phyloP scores from a whole-genome alignment of 2,113 vertebrate species.

The Takifugu flavidus region DNA sequence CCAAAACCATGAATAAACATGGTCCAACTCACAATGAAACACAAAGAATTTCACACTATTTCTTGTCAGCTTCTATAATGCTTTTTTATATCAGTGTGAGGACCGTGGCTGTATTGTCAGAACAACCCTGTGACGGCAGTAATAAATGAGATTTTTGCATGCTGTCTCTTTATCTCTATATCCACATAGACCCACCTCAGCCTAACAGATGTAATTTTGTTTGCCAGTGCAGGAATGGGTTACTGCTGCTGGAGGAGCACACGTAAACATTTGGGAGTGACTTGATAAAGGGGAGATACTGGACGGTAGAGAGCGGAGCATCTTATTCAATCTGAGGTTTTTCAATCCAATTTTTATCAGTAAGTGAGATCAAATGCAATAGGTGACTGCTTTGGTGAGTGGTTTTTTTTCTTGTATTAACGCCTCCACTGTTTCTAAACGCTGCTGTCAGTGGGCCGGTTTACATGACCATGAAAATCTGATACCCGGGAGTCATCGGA shows the following conservation, averaged over 20 bases:
- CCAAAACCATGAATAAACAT: too few species aligned
- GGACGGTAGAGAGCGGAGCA: slow-evolving; percentile 41
- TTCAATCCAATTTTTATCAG: slow-evolving; percentile 26
- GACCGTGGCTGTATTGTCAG: slow-evolving; percentile 4
- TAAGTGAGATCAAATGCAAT: slow-evolving; percentile 28
- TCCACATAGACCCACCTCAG: slow-evolving; percentile 4
- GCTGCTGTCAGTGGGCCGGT: slow-evolving; percentile 35
- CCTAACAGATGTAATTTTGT: not conserved
- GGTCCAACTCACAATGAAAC: not conserved
- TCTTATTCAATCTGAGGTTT: slow-evolving; percentile 40
- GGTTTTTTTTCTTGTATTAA: slow-evolving; percentile 23
- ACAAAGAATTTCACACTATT: not conserved
- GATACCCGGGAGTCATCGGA: too few species aligned
- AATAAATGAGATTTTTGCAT: slow-evolving; percentile 48
- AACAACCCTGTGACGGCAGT: slow-evolving; percentile 16
- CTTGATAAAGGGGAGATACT: slow-evolving; percentile 44
- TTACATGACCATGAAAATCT: slow-evolving; percentile 5
- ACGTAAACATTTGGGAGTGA: slow-evolving; percentile 37
- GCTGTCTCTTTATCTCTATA: slow-evolving; percentile 26
- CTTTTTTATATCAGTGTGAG: slow-evolving; percentile 23
- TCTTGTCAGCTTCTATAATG: slow-evolving; percentile 32
- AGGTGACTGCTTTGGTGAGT: slow-evolving; percentile 14
- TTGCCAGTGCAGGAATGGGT: slow-evolving; percentile 13
- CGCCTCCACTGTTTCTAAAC: slow-evolving; percentile 20
- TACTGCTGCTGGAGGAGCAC: slow-evolving; percentile 20